Evolutionary conservation across 2,797 vertebrate genomes (phyloP).

Genomic region (Enteromius fasciolatus): DNA sequence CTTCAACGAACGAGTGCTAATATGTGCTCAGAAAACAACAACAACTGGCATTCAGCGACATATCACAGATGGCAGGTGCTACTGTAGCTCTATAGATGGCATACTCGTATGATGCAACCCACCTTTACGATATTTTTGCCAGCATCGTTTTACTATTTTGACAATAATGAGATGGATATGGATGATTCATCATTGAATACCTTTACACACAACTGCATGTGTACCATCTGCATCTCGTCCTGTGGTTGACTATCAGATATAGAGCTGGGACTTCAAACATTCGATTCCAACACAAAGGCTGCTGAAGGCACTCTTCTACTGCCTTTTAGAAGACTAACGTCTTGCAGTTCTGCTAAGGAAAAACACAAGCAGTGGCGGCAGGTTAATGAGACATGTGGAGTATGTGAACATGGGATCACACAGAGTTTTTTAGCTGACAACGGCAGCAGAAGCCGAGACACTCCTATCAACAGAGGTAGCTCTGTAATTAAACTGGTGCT

Average conservation of each 20-base stretch:
- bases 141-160: not conserved
- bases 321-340: constrained; percentile 30
- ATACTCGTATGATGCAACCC: not conserved
- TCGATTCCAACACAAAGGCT: not conserved
- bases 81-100: not conserved
- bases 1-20: not conserved
- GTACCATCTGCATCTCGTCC: constrained; percentile 26
- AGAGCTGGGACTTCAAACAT: constrained; percentile 20
- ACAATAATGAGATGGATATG: constrained; percentile 26
- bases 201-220: constrained; percentile 5
- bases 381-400: constrained; percentile 36
- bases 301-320: constrained; percentile 29
- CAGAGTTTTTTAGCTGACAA: constrained; percentile 53
- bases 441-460: constrained; percentile 40
- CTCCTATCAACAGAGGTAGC: constrained; percentile 57
- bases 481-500: constrained; percentile 59
- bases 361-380: constrained; percentile 20
- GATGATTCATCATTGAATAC: constrained; percentile 22
- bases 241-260: constrained; percentile 29
- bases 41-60: not conserved
- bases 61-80: not conserved
- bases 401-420: constrained; percentile 51
- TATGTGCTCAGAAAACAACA: not conserved
- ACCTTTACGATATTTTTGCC: not conserved
- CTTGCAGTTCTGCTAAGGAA: constrained; percentile 33